Conservation (phyloP, 2,888 invertebrate genomes). For the Hetaerina titia region DNA sequence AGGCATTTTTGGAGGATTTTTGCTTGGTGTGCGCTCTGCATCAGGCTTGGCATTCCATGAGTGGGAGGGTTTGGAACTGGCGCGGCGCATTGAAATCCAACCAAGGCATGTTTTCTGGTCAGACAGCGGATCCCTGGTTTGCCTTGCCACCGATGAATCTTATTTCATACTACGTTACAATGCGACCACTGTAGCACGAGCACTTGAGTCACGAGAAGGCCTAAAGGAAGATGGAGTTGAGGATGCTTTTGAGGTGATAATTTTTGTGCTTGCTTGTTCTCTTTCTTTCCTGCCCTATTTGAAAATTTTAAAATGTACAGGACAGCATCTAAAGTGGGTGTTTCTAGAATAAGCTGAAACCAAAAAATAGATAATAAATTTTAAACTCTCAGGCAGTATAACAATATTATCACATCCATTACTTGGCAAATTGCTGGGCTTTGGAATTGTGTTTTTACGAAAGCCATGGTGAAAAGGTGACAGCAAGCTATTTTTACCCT, state of each 20-base stretch:
- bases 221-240: constrained; percentile 95
- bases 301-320: no score
- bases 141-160: constrained; percentile 96
- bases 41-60: constrained; percentile 97
- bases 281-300: no score
- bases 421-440: no score
- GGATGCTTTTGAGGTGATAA: constrained; percentile 93
- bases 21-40: constrained; percentile 94
- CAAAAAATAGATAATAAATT: no score
- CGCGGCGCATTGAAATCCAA: constrained; percentile 97
- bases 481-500: no score
- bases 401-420: no score
- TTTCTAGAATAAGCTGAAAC: no score
- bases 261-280: background rate
- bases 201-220: constrained; percentile 87
- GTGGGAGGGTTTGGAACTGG: constrained; percentile 95
- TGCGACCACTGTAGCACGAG: constrained; percentile 87
- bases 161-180: constrained; percentile 96
- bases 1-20: constrained; percentile 94
- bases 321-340: no score
- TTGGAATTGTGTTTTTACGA: no score
- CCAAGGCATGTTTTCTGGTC: constrained; percentile 97
- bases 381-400: no score
- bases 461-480: no score
- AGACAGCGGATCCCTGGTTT: constrained; percentile 95